Conservation (phyloP, 2,888 invertebrate genomes). For the Gymnosoma rotundatum region DNA sequence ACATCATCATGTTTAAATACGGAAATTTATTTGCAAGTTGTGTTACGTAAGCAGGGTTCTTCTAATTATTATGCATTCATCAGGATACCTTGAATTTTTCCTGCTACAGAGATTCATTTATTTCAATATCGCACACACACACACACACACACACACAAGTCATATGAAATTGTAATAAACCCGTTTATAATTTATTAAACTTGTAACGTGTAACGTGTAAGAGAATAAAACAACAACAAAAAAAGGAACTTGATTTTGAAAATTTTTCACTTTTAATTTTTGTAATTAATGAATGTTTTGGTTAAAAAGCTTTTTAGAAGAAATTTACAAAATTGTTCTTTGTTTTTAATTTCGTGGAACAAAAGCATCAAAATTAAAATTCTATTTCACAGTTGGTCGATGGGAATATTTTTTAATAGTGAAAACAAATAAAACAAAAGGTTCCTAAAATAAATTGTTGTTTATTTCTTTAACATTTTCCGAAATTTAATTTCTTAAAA, state of each 20-base stretch:
- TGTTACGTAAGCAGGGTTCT: slow-evolving; percentile 49
- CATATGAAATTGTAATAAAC: slow-evolving; percentile 30
- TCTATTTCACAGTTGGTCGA: not conserved
- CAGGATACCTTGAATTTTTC: slow-evolving; percentile 63
- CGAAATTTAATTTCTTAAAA: too few species aligned
- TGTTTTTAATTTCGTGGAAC: not conserved
- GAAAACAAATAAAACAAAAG: not conserved
- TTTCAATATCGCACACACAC: slow-evolving; percentile 20
- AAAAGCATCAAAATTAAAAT: not conserved
- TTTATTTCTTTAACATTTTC: too few species aligned
- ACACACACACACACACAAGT: slow-evolving; percentile 4
- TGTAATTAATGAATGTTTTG: slow-evolving; percentile 57
- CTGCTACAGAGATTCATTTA: slow-evolving; percentile 58
- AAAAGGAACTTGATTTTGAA: slow-evolving; percentile 52
- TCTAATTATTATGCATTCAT: slow-evolving; percentile 56
- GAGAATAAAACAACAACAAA: not conserved
- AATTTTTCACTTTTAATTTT: slow-evolving; percentile 36
- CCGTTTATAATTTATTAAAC: slow-evolving; percentile 62
- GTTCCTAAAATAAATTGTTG: not conserved
- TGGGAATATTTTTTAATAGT: slow-evolving; percentile 1
- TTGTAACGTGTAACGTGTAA: slow-evolving; percentile 61
- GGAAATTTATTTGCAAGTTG: slow-evolving; percentile 49
- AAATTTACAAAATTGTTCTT: slow-evolving; percentile 12
- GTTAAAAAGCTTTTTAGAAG: slow-evolving; percentile 58
- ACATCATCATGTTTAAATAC: slow-evolving; percentile 61